These are phyloP conservation scores for Benthosema pterotum DNA, from an alignment of 2,797 vertebrate species.

Conservation along the genomic window DNA sequence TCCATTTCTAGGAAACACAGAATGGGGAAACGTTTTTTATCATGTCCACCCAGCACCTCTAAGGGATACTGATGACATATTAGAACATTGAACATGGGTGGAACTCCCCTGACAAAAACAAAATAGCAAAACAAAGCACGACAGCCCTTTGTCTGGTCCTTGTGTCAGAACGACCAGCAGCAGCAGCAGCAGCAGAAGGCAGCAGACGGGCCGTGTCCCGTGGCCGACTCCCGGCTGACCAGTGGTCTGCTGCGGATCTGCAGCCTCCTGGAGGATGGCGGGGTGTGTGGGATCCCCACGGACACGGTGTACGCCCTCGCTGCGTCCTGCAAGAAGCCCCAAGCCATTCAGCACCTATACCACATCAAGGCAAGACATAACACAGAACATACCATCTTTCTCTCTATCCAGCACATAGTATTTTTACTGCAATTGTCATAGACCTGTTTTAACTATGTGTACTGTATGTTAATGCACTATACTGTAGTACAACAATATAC, in stretches of 20 bases:
- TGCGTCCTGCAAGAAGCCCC: conserved; percentile 88
- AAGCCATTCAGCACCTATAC: conserved; percentile 85
- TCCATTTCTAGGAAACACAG: too few species aligned
- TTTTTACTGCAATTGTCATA: too few species aligned
- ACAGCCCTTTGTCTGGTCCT: neutral
- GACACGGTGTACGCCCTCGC: conserved; percentile 90
- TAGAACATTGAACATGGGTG: too few species aligned
- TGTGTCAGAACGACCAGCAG: conserved; percentile 56
- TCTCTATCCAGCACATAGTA: neutral
- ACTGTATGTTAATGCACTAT: too few species aligned
- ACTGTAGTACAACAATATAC: too few species aligned
- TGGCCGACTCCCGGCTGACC: conserved; percentile 78
- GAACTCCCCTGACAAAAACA: too few species aligned
- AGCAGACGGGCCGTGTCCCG: conserved; percentile 72
- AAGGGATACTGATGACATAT: too few species aligned
- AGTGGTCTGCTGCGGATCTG: conserved; percentile 83
- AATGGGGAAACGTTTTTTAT: too few species aligned
- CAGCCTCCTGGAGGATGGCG: conserved; percentile 76
- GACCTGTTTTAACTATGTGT: too few species aligned
- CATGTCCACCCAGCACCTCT: too few species aligned
- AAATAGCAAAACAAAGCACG: too few species aligned
- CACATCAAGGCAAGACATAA: conserved; percentile 77
- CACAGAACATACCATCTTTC: fast-evolving
- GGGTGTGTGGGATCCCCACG: conserved; percentile 87
- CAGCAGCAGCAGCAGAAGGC: conserved; percentile 52